Base-by-base conservation (phyloP, 2,888 invertebrate genomes). In the Lepidochrysops patricia region DNA sequence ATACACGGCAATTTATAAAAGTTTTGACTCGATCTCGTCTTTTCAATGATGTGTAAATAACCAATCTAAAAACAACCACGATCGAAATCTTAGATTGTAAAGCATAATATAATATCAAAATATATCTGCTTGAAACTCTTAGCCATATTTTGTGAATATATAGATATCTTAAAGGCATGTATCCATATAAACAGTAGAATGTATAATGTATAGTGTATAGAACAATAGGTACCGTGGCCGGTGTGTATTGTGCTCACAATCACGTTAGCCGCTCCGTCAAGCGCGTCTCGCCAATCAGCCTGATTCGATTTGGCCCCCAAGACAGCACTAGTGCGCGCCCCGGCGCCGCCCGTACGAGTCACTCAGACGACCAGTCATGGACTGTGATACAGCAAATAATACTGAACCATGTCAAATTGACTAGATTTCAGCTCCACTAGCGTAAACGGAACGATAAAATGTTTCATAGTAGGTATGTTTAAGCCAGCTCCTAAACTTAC, bases 241-340 rank as follows among this genome's bases (percentile, higher is more conserved):
- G 52, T 27, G 54, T 32, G 32, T 54, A 29, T 19, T 19, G 32
- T 29, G 32, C 52, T 27, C 15, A 73, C 71, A 72, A 72, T 72
- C 65, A 69, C 63, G 70, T 76, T 74, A 70, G 66, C 64, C 72
- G 78, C 76, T 70, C 68, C 65, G 70, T 58, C 65, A 72, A 75
- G 74, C 76, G 68, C 67, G 68, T 73, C 69, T 67, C 67, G 63
- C 67, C 72, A 73, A 73, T 73, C 72, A 73, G 63, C 59, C 63
- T 72, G 68, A 72, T 71, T 69, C 62, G 65, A 72, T 71, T 66
- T 61, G 43, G 43, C 43, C 58, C 49, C 49, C 49, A 48, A 60
- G 54, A 60, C 52, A 56, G 15, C 13, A 13, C 37, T 37, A 32
- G 32, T 12, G 15, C 9, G 15, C 27, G 12, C 32, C 27, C 4